Evolutionary conservation across 2,888 invertebrate species (phyloP).

Genomic region (Phengaris arion): DNA sequence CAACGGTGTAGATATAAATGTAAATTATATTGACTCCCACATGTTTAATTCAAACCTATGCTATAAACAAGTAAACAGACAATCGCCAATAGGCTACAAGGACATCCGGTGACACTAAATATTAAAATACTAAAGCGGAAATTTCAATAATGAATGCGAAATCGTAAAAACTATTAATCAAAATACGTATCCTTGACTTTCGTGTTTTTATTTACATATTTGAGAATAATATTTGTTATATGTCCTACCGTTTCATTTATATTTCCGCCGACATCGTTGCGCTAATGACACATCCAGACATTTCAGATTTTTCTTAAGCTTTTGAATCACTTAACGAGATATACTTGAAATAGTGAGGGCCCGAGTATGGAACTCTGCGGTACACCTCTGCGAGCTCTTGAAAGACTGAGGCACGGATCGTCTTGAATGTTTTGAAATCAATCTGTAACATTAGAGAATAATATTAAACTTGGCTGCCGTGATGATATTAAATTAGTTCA

Average conservation of each 20-base stretch:
- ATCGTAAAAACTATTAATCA: conserved; percentile 31
- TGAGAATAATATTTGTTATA: not conserved
- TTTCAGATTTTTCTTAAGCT: conserved; percentile 45
- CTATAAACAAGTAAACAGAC: conserved; percentile 30
- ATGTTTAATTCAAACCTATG: conserved; percentile 32
- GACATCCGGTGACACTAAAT: conserved; percentile 36
- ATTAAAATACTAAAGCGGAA: conserved; percentile 35
- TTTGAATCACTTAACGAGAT: conserved; percentile 48
- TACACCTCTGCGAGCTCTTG: conserved; percentile 57
- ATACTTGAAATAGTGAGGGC: conserved; percentile 42
- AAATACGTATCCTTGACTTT: conserved; percentile 26
- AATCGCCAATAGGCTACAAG: conserved; percentile 36
- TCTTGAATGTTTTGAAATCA: conserved; percentile 73
- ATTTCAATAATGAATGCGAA: conserved; percentile 33
- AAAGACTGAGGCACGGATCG: conserved; percentile 58
- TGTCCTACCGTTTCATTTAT: conserved; percentile 68
- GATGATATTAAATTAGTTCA: conserved; percentile 43
- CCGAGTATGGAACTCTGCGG: conserved; percentile 57
- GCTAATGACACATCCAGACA: conserved; percentile 74
- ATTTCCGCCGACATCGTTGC: conserved; percentile 64
- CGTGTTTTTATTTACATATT: conserved; percentile 32
- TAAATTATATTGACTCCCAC: conserved; percentile 20
- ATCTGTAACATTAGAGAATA: conserved; percentile 76
- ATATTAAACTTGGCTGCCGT: conserved; percentile 65
- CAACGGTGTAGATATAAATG: conserved; percentile 4